Base-by-base conservation (phyloP, 2,888 invertebrate species). In the Nomada hirtipes region DNA sequence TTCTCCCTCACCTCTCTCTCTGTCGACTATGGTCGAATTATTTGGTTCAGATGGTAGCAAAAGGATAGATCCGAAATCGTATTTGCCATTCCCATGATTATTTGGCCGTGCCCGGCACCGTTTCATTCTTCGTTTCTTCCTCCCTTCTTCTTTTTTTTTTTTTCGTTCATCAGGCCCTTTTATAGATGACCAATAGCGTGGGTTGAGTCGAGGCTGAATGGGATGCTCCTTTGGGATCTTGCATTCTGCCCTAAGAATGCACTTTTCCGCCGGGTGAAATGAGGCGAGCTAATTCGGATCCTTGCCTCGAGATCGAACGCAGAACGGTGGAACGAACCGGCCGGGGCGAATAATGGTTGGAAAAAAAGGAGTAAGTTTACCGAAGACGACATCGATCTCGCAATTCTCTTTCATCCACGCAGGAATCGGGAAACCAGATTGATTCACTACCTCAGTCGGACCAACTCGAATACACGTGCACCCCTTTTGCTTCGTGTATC, bases 1-100 rank as follows among this genome's bases (percentile, higher is more conserved):
- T 69, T 84, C 74, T 68, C 83, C 70, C 75, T 78, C 36, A 26
- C 7, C 36, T 4, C 36, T 7, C 36, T 36, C 36, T 36, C 7
- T 4, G 63, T 65, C 68, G 74, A 72, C 78, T 81, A 77, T 81
- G 69, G 23, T 15, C 79, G 84, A 91, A 91, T 91, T 84, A 91
- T 90, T 89, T 88, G 91, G 86, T 88, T 82, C 85, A 86, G 63
- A 75, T 86, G 76, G 65, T 85, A 88, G 86, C 83, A 88, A 91
- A 86, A 83, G 87, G 71, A 82, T 63, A 86, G 87, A 85, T 85
- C 82, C 82, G 82, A 87, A 90, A 91, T 92, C 90, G 90, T 92
- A 92, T 92, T 93, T 92, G 90, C 92, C 83, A 92, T 92, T 92
- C 92, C 91, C 92, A 92, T 92, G 91, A 93, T 92, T 89, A 90